These are phyloP conservation scores for Leucoraja erinaceus DNA, from an alignment of 2,113 vertebrate genomes.

Conservation along the genomic window DNA sequence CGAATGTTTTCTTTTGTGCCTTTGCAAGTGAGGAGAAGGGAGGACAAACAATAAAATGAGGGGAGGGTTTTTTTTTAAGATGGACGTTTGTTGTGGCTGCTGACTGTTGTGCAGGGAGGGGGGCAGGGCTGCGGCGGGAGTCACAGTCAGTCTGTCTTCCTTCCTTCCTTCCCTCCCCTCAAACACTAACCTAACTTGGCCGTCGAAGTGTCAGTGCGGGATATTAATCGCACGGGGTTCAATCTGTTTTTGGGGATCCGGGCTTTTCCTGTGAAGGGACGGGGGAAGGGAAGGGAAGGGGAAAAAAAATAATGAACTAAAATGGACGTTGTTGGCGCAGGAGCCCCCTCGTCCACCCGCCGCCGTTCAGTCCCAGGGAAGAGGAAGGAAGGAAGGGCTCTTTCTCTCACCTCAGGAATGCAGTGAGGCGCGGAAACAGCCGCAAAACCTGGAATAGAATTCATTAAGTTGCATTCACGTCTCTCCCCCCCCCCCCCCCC, in stretches of 20 bases:
- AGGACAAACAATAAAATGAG: not conserved
- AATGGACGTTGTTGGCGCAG: constrained; percentile 29
- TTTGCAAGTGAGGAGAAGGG: not conserved
- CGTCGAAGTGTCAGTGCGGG: too few relatives aligned
- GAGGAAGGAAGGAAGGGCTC: not conserved
- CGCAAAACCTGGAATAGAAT: not conserved
- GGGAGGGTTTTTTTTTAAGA: not conserved
- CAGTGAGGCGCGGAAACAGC: not conserved
- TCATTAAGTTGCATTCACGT: not conserved
- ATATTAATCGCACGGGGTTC: too few relatives aligned
- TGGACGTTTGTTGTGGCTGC: not conserved
- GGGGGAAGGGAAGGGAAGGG: not conserved
- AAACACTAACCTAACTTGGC: too few relatives aligned
- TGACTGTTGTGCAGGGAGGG: not conserved
- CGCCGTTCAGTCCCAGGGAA: not conserved
- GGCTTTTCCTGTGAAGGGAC: not conserved
- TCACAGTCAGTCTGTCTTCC: not conserved
- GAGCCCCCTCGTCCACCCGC: not conserved
- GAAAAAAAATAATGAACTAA: not conserved
- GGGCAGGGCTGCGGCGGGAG: constrained; percentile 9
- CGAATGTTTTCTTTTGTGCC: too few relatives aligned
- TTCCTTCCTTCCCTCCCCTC: too few relatives aligned
- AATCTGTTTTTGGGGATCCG: too few relatives aligned
- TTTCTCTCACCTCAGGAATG: not conserved
- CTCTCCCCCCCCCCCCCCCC: too few relatives aligned